phyloP scores from a whole-genome alignment of 2,113 vertebrate species.

The Sebastes schlegelii region DNA sequence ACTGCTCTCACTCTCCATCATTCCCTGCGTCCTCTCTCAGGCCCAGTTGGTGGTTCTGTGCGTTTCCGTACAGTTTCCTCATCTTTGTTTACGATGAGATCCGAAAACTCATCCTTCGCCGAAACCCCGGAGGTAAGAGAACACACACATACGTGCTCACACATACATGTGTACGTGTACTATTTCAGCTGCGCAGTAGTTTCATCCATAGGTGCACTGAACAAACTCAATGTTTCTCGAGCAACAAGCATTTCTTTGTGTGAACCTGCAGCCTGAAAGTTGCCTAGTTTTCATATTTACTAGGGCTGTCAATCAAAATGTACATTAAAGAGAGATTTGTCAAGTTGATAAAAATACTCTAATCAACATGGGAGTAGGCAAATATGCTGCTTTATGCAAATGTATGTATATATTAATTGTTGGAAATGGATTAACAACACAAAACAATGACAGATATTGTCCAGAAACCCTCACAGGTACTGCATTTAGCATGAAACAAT shows the following conservation, averaged over 20 bases:
- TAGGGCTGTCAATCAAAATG: too few species aligned
- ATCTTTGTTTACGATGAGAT: slow-evolving; percentile 96
- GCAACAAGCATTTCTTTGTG: not conserved
- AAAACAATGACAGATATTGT: too few species aligned
- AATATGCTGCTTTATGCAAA: too few species aligned
- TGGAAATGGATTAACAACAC: too few species aligned
- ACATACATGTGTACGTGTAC: not conserved
- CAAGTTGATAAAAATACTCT: too few species aligned
- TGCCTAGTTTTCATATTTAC: not conserved
- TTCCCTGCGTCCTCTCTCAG: slow-evolving; percentile 69
- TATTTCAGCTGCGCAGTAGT: not conserved
- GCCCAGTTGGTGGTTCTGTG: slow-evolving; percentile 96
- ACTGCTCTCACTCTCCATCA: not conserved
- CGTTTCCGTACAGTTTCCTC: slow-evolving; percentile 95
- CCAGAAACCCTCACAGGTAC: too few species aligned
- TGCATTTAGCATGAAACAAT: too few species aligned
- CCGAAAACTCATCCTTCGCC: slow-evolving; percentile 93
- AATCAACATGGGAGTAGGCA: too few species aligned
- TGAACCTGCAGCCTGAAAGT: too few species aligned
- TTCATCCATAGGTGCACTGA: not conserved
- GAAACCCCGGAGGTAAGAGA: slow-evolving; percentile 90
- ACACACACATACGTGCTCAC: not conserved
- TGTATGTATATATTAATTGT: too few species aligned
- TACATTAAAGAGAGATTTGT: too few species aligned
- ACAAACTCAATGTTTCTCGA: not conserved